Evolutionary conservation across 2,113 vertebrate species (phyloP), one percentile per base, ranked within the genome.

Genomic region (Barbus barbus): DNA sequence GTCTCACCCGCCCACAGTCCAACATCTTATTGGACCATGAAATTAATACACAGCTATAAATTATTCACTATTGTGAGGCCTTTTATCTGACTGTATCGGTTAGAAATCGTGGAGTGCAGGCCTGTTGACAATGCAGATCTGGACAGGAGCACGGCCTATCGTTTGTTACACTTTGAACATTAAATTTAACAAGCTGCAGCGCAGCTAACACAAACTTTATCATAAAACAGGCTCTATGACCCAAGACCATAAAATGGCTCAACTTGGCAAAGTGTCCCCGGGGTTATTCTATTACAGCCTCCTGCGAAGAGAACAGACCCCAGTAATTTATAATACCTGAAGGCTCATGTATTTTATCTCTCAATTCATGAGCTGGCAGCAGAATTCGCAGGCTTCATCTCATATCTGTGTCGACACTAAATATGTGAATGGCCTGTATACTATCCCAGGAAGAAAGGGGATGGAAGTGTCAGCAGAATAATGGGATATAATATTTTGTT

Each of bases 11-110:
- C 60, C 74, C 31, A 48, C 72, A 87, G 87, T 90, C 89, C 89
- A 81, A 69, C 75, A 89, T 78, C 77, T 86, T 81, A 90, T 87
- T 76, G 38, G 86, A 90, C 87, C 90, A 86, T 92, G 87, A 91
- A 93, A 93, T 91, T 85, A 92, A 92, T 88, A 89, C 73, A 86
- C 74, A 3, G 58, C 79, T 81, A 91, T 93, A 87, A 92, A 93
- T 92, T 89, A 93, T 92, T 93, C 87, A 93, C 90, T 84, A 86
- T 87, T 83, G 82, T 80, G n/a, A 85, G 60, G 82, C 74, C 83
- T 83, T 90, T 92, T 93, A 83, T 91, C 89, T 89, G 38, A 76
- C 78, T 80, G 60, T 56, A 86, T 88, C 90, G 91, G 89, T 81
- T 53, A 86, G 91, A 89, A 89, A 88, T 91, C 63, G 86, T 80